A percentile compares a stretch with the other conserved stretches of the same genome.
These are phyloP conservation scores for Hycleus phaleratus DNA, from an alignment of 1,140 invertebrate species.

Conservation along the genomic window DNA sequence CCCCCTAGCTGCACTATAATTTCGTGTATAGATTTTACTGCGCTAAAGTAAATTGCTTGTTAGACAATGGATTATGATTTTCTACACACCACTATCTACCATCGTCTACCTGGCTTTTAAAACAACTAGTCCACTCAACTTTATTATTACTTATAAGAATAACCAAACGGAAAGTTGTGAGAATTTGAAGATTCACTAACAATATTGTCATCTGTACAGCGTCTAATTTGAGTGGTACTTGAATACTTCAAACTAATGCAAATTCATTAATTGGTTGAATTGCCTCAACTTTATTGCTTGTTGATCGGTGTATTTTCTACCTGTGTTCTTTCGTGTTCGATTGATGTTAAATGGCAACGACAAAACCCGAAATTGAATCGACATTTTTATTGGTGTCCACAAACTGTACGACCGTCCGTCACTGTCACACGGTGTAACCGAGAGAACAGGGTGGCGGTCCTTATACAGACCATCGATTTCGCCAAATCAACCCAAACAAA, in stretches of 20 bases:
- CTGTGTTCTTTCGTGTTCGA: too few relatives aligned
- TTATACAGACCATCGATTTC: conserved; percentile 10
- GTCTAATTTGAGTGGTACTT: too few relatives aligned
- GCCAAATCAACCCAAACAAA: not conserved
- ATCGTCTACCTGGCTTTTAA: conserved; percentile 11
- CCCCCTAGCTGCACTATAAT: conserved; percentile 17
- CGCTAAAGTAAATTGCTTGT: conserved; percentile 22
- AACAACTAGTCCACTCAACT: too few relatives aligned
- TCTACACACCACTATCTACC: conserved; percentile 4
- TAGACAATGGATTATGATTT: conserved; percentile 18
- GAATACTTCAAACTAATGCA: too few relatives aligned
- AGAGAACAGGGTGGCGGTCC: conserved; percentile 3
- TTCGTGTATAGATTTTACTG: conserved; percentile 17
- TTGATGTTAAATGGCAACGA: too few relatives aligned
- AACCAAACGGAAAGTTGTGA: too few relatives aligned
- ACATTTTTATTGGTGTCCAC: conserved; percentile 13
- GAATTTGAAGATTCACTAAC: too few relatives aligned
- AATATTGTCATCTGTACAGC: too few relatives aligned
- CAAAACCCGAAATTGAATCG: not conserved
- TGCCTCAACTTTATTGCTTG: too few relatives aligned
- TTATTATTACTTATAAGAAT: too few relatives aligned
- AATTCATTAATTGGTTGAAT: too few relatives aligned
- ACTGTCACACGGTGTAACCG: not conserved
- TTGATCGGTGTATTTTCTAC: too few relatives aligned
- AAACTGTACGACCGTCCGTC: conserved; percentile 7